Percentiles rank a stretch among this genome's conserved stretches.
Evolutionary conservation across 1,140 invertebrate species (phyloP).

Genomic region (Zaprionus vittiger): DNA sequence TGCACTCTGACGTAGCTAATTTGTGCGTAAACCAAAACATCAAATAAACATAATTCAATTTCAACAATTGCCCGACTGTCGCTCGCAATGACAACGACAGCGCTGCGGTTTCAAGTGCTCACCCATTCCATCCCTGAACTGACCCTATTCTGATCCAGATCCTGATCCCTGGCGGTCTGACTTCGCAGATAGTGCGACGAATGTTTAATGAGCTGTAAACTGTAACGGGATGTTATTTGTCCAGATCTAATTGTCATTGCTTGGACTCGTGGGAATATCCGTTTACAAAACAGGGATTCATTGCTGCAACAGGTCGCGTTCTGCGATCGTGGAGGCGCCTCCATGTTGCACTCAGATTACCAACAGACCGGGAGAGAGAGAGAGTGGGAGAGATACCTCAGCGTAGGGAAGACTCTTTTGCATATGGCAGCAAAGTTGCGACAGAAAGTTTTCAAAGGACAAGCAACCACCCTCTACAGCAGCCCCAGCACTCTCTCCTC

Average conservation of each 20-base stretch:
- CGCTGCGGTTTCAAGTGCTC: conserved; percentile 66
- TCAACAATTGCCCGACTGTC: conserved; percentile 68
- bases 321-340: conserved; percentile 30
- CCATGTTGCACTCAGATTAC: conserved; percentile 64
- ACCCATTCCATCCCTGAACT: conserved; percentile 12
- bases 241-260: conserved; percentile 55
- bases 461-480: background rate
- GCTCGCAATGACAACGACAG: conserved; percentile 49
- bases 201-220: conserved; percentile 71
- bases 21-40: conserved; percentile 81
- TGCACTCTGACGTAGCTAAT: conserved; percentile 76
- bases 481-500: background rate
- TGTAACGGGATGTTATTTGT: conserved; percentile 42
- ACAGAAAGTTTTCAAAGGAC: background rate
- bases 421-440: conserved; percentile 45
- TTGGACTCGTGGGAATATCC: conserved; percentile 63
- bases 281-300: background rate
- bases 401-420: background rate
- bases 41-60: conserved; percentile 84
- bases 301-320: conserved; percentile 63
- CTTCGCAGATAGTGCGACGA: conserved; percentile 26
- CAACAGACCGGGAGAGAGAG: conserved; percentile 37
- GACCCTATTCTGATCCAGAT: conserved; percentile 4
- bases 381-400: background rate
- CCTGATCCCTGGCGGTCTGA: background rate